A percentile compares a stretch with the other conserved stretches of the same genome.
These are phyloP conservation scores for Drosophila quadrilineata DNA, from an alignment of 1,140 invertebrate species.

Conservation along the genomic window DNA sequence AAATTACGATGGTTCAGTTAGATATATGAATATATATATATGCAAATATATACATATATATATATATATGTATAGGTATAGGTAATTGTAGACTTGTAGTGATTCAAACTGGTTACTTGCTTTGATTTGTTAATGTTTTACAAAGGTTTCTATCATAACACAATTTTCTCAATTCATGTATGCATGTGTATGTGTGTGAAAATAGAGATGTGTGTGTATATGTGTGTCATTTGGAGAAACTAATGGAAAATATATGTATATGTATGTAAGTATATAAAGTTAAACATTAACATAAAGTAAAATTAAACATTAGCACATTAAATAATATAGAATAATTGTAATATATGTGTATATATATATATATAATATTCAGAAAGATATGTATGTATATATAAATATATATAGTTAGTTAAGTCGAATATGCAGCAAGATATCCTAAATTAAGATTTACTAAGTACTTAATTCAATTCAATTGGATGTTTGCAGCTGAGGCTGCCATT, in stretches of 20 bases:
- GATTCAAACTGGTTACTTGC: conserved; percentile 56
- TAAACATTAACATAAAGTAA: conserved; percentile 39
- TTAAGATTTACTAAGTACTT: conserved; percentile 44
- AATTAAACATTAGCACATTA: conserved; percentile 43
- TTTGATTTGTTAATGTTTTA: conserved; percentile 64
- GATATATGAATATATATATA: too few species aligned
- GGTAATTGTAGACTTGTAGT: conserved; percentile 5
- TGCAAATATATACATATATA: too few species aligned
- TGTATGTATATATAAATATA: not conserved
- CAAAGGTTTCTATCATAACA: conserved; percentile 43
- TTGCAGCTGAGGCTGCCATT: conserved; percentile 53
- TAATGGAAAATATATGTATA: conserved; percentile 5
- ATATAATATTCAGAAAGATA: not conserved
- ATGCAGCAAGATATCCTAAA: conserved; percentile 41
- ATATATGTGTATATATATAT: too few species aligned
- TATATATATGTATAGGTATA: not conserved
- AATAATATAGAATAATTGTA: conserved; percentile 23
- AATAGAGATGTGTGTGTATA: not conserved
- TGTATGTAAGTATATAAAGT: conserved; percentile 4
- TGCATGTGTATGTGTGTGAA: not conserved
- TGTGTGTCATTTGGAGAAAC: conserved; percentile 22
- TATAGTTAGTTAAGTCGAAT: conserved; percentile 24
- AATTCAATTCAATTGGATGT: conserved; percentile 43
- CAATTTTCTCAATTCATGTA: not conserved
- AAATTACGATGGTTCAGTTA: too few species aligned